Percentiles rank a stretch among this genome's conserved stretches.
Conservation (phyloP, 30 jellyfish, hydroid and myxozoan species). For the Hydra vulgaris region DNA sequence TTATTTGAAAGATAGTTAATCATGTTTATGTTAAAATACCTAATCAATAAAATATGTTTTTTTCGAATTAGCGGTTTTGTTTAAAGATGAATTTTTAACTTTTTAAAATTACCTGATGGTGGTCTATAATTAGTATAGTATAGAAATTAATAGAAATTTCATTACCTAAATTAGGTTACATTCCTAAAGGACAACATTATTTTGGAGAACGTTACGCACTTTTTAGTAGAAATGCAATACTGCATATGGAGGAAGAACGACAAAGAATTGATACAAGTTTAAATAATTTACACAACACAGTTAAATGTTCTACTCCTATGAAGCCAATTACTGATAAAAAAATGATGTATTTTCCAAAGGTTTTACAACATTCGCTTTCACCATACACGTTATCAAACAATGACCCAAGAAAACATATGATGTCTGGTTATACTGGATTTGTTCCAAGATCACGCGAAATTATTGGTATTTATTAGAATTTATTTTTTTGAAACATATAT, state of each 20-base stretch:
- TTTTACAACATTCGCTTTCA: constrained; percentile 53
- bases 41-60: too few species aligned
- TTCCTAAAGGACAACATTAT: constrained; percentile 64
- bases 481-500: neutral
- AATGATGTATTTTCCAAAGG: constrained; percentile 57
- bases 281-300: constrained; percentile 7
- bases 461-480: constrained; percentile 50
- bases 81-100: too few species aligned
- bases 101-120: too few species aligned
- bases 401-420: constrained; percentile 58
- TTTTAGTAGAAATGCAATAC: constrained; percentile 32
- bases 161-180: constrained; percentile 60
- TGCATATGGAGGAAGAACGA: constrained; percentile 34
- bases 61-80: too few species aligned
- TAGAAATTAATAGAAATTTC: too few species aligned
- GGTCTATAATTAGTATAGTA: too few species aligned
- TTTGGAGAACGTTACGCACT: constrained; percentile 86
- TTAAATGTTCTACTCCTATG: constrained; percentile 19
- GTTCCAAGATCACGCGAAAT: constrained; percentile 71
- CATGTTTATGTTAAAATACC: too few species aligned
- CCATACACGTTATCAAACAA: constrained; percentile 55
- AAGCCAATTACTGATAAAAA: constrained; percentile 53
- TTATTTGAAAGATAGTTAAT: too few species aligned
- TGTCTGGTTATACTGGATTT: constrained; percentile 89
- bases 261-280: constrained; percentile 4